Evolutionary conservation across 2,113 vertebrate species (phyloP), one percentile per base, ranked within the genome.

Genomic region (Alosa alosa): DNA sequence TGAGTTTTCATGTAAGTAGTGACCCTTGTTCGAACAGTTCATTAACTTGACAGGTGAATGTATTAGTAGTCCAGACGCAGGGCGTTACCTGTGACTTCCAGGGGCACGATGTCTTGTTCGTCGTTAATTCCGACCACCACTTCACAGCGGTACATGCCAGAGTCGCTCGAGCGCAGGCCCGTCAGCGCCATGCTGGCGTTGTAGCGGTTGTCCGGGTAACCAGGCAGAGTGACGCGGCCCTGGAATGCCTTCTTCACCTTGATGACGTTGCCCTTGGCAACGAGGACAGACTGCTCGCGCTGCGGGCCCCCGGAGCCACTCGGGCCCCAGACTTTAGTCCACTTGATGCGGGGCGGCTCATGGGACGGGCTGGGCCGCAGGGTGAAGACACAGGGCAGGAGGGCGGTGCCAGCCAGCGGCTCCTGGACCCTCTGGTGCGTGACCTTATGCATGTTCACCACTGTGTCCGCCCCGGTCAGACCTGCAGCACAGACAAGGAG

Each of bases 71-170:
- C 45, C 0, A 5, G 57, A 50, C 13, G 72, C 72, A 3, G 31
- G 72, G 31, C 72, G 78, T 96, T 88, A 98, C 98, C 98, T 64
- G 94, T 97, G 90, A 99, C 97, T 90, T 98, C 97, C 89, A 99
- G 92, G 0, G 97, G 97, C 86, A 99, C 94, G 31, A 96, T 96
- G 89, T 99, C 98, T 93, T 98, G 97, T 88, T 98, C 97, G 0
- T 99, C 98, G 0, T 97, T 96, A 84, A 99, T 97, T 89, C 98
- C 97, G 0, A 96, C 95, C 88, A 99, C 97, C 55, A 99, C 97
- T 88, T 99, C 94, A 87, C 98, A 99, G 90, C 97, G 98, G 88
- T 99, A 99, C 20, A 99, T 95, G 18, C 98, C 98, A 0, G 96
- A 94, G 84, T 99, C 98, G 31, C 97, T 98, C 88, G 97, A 96